Percentiles rank a stretch among this genome's conserved stretches.
These are phyloP conservation scores for Cebidichthys violaceus DNA, from an alignment of 2,113 vertebrate genomes.

Conservation along the genomic window DNA sequence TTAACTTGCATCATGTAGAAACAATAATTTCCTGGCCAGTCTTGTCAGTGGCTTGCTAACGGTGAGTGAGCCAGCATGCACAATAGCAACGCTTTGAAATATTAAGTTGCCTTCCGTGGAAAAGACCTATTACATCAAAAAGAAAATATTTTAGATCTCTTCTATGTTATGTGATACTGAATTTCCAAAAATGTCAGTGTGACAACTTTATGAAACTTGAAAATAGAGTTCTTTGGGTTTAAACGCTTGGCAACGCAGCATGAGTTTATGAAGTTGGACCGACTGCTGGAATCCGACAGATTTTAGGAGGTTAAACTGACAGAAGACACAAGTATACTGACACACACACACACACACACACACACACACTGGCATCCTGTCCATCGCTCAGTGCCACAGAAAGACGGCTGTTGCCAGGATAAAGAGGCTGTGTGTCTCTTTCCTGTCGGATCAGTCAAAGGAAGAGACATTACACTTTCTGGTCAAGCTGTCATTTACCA, in stretches of 20 bases:
- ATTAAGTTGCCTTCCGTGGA: not conserved
- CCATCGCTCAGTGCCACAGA: conserved; percentile 60
- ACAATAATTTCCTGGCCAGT: not conserved
- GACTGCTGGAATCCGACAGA: conserved; percentile 27
- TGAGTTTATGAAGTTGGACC: conserved; percentile 7
- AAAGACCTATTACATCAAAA: not conserved
- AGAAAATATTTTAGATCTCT: not conserved
- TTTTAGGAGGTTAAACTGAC: conserved; percentile 43
- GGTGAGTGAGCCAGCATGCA: not conserved
- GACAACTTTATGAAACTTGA: not conserved
- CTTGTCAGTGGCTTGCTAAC: not conserved
- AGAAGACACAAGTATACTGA: conserved; percentile 29
- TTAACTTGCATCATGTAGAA: not conserved
- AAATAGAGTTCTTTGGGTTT: conserved; percentile 13
- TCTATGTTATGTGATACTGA: not conserved
- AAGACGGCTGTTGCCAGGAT: conserved; percentile 74
- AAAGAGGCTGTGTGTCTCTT: conserved; percentile 66
- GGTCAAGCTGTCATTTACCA: conserved; percentile 68
- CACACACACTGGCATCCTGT: conserved; percentile 57
- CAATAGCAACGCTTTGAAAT: not conserved
- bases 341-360: conserved; percentile 16
- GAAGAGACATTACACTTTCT: conserved; percentile 65
- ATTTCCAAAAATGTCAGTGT: not conserved
- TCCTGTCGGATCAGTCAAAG: conserved; percentile 71
- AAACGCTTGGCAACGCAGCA: conserved; percentile 2